phyloP scores from a whole-genome alignment of 2,888 invertebrate species.

The Aricia artaxerxes region DNA sequence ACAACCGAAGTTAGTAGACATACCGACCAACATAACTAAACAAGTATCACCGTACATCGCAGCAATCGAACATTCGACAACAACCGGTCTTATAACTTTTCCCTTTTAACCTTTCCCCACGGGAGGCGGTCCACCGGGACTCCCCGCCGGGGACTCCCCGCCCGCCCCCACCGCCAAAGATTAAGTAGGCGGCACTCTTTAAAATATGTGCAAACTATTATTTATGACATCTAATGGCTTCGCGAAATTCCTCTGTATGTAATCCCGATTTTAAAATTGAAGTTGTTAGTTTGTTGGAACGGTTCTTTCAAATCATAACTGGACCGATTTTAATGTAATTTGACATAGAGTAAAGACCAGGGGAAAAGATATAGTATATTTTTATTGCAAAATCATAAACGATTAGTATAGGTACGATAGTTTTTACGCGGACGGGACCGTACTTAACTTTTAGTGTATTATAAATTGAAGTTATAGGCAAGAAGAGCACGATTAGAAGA shows the following conservation, averaged over 20 bases:
- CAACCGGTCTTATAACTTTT: slow-evolving; percentile 80
- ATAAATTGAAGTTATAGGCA: no score
- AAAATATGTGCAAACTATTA: slow-evolving; percentile 38
- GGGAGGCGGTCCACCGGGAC: slow-evolving; percentile 80
- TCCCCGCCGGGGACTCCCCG: slow-evolving; percentile 37
- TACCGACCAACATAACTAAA: not conserved
- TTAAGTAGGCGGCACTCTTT: slow-evolving; percentile 51
- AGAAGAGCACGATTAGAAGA: no score
- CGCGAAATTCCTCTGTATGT: not conserved
- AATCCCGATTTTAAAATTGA: not conserved
- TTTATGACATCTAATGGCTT: slow-evolving; percentile 24
- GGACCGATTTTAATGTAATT: no score
- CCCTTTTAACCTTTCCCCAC: slow-evolving; percentile 80
- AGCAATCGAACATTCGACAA: slow-evolving; percentile 68
- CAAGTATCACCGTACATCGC: slow-evolving; percentile 35
- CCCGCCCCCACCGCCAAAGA: slow-evolving; percentile 75
- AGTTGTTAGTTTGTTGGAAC: no score
- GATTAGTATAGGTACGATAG: no score
- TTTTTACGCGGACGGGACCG: no score
- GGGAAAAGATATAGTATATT: no score
- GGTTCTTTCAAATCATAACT: no score
- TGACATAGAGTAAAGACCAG: no score
- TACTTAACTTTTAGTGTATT: no score
- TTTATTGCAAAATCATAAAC: no score
- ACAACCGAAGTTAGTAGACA: not conserved